Evolutionary conservation across 2,113 vertebrate genomes (phyloP), one percentile per base, ranked within the genome.

Genomic region (Mugil cephalus): DNA sequence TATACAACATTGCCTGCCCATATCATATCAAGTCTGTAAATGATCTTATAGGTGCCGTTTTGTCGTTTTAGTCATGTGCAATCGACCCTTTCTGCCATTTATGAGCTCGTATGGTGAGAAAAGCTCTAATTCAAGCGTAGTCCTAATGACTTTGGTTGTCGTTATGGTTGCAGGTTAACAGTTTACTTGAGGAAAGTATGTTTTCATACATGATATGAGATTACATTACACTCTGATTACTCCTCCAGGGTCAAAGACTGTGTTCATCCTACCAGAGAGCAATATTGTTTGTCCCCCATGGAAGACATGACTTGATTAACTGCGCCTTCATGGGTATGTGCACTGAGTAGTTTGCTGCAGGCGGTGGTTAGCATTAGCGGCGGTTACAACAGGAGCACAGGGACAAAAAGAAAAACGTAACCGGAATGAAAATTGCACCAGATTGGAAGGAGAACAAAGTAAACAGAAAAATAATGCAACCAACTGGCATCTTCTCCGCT

Each of bases 271-370:
- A 7, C 13, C 1, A n/a, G 19, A 21, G 17, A 47, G 50, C 39
- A 21, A 7, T 74, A 15, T 40, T 55, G 38, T 36, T n/a, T 13
- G 7, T 42, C 13, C 10, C 40, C 52, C 24, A 60, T 35, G 62
- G 66, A 48, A 34, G 54, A n/a, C 30, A 15, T 47, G 43, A 62
- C 53, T 64, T 61, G 74, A 80, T 87, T 50, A 78, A 54, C 72
- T 75, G 66, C 72, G 54, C 48, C 21, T 56, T 70, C 45, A 38
- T 60, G 39, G 3, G 19, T 21, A 36, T 19, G 58, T 69, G 59
- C 71, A 58, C 63, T 7, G 39, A 60, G 61, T 24, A 15, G 39
- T 50, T 21, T 52, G 59, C 80, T 81, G 75, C 76, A 69, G 60
- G 75, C 36, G 0, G 24, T 8, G 24, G 21, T 11, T 18, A 60